Evolutionary conservation across 1,140 invertebrate species (phyloP).

Genomic region (Wiebesia pumilae): DNA sequence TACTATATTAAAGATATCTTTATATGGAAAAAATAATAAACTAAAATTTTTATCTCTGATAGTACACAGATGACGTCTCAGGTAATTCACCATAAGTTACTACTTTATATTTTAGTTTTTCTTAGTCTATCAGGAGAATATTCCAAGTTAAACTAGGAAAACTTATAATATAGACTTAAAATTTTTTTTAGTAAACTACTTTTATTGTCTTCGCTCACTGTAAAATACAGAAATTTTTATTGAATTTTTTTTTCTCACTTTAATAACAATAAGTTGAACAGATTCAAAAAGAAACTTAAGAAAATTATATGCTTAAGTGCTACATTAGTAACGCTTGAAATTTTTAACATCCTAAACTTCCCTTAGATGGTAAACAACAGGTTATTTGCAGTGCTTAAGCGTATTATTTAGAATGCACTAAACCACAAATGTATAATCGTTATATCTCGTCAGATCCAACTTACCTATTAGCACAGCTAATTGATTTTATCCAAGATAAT

Average conservation of each 20-base stretch:
- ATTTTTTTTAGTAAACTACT: not conserved
- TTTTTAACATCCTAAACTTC: not conserved
- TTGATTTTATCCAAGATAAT: not conserved
- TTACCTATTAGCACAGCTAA: not conserved
- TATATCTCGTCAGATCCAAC: not conserved
- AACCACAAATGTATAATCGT: not conserved
- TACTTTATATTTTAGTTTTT: constrained; percentile 13
- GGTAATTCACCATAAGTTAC: not conserved
- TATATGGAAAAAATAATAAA: not conserved
- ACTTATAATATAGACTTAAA: not conserved
- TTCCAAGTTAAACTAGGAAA: not conserved
- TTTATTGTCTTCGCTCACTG: not conserved
- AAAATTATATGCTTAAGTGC: not conserved
- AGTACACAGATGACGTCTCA: not conserved
- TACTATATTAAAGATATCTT: not conserved
- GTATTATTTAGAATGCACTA: too few relatives aligned
- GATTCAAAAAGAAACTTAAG: too few relatives aligned
- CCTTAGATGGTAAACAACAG: too few relatives aligned
- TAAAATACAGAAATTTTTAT: not conserved
- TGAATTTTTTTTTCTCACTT: not conserved
- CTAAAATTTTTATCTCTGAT: constrained; percentile 1
- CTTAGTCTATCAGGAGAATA: not conserved
- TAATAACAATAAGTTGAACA: not conserved
- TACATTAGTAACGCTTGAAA: not conserved
- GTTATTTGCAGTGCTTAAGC: too few relatives aligned